Evolutionary conservation across 2,113 vertebrate genomes (phyloP).

Genomic region (Pedionomus torquatus): DNA sequence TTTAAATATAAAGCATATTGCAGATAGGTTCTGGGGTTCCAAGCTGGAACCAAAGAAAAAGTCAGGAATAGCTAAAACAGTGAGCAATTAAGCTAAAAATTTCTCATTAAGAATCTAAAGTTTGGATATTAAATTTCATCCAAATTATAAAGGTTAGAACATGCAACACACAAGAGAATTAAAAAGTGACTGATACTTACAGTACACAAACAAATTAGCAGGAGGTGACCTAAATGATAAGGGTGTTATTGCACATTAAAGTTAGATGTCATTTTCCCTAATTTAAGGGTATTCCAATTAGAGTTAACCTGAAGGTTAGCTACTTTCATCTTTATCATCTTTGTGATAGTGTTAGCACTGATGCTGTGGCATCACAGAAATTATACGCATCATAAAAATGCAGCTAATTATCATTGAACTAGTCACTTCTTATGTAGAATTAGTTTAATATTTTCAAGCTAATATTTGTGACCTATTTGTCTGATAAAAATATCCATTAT

Average conservation of each 20-base stretch:
- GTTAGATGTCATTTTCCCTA: constrained; percentile 53
- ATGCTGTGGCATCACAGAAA: constrained; percentile 5
- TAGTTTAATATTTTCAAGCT: constrained; percentile 62
- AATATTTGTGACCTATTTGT: constrained; percentile 66
- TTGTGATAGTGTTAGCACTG: background rate
- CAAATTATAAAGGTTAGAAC: background rate
- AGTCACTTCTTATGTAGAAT: constrained; percentile 49
- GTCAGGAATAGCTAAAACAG: background rate
- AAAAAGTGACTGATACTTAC: constrained; percentile 24
- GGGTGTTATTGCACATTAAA: constrained; percentile 55
- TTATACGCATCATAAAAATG: background rate
- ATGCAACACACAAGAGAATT: background rate
- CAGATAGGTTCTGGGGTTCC: background rate
- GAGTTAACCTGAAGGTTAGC: constrained; percentile 56
- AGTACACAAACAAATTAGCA: constrained; percentile 64
- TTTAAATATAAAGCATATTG: background rate
- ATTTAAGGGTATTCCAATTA: constrained; percentile 67
- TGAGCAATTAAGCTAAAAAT: background rate
- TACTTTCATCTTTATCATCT: constrained; percentile 41
- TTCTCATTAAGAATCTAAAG: background rate
- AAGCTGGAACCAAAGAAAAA: background rate
- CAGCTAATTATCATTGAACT: constrained; percentile 48
- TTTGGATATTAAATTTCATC: background rate
- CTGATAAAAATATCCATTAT: constrained; percentile 59
- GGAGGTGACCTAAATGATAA: constrained; percentile 61